phyloP scores from a whole-genome alignment of 2,113 vertebrate genomes.

The Bos javanicus region DNA sequence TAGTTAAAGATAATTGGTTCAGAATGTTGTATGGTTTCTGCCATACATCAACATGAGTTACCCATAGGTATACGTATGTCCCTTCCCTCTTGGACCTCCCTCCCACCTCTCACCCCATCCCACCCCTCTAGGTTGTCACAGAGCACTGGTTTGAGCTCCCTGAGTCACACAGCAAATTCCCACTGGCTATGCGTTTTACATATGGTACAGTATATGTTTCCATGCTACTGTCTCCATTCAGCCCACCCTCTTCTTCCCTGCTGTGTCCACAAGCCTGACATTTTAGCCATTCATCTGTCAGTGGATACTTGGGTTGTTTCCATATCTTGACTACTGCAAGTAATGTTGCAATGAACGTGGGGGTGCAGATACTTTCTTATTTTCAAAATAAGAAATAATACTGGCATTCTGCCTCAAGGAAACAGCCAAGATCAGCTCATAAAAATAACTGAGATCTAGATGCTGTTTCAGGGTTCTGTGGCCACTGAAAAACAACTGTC shows the following conservation, averaged over 20 bases:
- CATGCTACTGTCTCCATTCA: background rate
- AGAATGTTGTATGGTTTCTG: background rate
- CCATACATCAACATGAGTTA: background rate
- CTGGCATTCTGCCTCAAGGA: background rate
- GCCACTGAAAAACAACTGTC: fast-evolving
- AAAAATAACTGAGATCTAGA: background rate
- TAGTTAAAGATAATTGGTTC: background rate
- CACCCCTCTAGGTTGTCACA: background rate
- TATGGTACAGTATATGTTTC: background rate
- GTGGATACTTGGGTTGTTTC: background rate
- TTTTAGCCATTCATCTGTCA: no score
- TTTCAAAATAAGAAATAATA: background rate
- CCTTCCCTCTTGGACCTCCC: background rate
- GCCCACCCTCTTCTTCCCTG: background rate
- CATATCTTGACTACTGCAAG: background rate
- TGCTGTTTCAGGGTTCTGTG: background rate
- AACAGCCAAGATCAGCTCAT: background rate
- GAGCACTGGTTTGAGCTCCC: background rate
- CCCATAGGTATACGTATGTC: background rate
- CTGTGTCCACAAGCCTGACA: background rate
- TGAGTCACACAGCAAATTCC: background rate
- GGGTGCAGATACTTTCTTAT: background rate
- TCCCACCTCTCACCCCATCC: background rate
- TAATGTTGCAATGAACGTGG: background rate
- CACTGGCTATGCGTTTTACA: background rate